Evolutionary conservation across 2,888 invertebrate species (phyloP).

Genomic region (Ischnura elegans): DNA sequence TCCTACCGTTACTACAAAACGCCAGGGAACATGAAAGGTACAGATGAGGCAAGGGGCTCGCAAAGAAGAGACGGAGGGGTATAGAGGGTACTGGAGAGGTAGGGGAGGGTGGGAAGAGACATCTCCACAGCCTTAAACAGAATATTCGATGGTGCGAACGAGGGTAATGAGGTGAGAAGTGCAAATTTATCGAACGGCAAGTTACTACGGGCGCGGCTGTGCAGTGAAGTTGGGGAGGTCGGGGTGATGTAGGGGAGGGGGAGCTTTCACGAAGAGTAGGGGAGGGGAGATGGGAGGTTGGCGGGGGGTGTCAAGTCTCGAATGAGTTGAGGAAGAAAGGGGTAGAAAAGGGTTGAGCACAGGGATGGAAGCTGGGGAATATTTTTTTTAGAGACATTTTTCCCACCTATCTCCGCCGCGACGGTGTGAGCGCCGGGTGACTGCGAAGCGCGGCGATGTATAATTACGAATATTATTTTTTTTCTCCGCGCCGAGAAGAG

Average conservation of each 20-base stretch:
- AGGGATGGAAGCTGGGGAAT: not conserved
- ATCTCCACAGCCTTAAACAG: not conserved
- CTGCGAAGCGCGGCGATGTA: not conserved
- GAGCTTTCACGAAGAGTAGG: too few species aligned
- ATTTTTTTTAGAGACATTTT: not conserved
- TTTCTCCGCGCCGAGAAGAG: not conserved
- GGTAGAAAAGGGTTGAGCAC: too few species aligned
- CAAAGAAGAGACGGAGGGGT: too few species aligned
- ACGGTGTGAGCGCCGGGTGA: not conserved
- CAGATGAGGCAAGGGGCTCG: too few species aligned
- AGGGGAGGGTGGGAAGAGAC: not conserved
- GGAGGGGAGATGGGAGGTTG: not conserved
- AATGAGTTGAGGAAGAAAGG: too few species aligned
- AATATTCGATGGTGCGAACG: conserved; percentile 5
- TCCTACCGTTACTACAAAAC: too few species aligned
- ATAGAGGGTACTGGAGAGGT: not conserved
- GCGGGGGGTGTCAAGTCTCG: too few species aligned
- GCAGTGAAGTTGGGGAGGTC: not conserved
- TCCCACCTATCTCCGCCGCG: not conserved
- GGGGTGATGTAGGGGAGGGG: not conserved
- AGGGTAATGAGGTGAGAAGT: conserved; percentile 48
- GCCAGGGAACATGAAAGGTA: too few species aligned
- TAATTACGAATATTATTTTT: not conserved
- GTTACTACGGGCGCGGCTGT: not conserved
- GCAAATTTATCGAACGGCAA: conserved; percentile 36